These are phyloP conservation scores for Bagarius yarrelli DNA, from an alignment of 2,113 vertebrate species.

Conservation along the genomic window DNA sequence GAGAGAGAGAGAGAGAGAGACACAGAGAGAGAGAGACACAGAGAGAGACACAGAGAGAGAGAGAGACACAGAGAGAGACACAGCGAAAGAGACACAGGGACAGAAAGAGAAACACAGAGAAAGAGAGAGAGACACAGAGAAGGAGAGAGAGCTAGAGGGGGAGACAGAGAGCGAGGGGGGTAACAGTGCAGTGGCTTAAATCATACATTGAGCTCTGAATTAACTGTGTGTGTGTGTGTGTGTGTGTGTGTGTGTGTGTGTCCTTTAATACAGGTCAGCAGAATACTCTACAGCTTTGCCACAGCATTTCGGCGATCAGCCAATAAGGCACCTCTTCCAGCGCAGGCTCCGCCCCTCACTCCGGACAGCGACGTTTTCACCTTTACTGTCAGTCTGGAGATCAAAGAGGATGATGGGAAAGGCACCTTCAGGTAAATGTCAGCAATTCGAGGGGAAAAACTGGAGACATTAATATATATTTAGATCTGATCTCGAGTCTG, in stretches of 20 bases:
- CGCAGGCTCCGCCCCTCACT: constrained; percentile 80
- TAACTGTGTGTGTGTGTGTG: constrained; percentile 24
- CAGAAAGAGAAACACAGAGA: too few species aligned
- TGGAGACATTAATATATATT: too few species aligned
- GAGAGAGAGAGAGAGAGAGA: too few species aligned
- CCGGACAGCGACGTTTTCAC: constrained; percentile 96
- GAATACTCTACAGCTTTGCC: constrained; percentile 97
- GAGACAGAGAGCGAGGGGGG: too few species aligned
- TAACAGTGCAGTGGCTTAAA: too few species aligned
- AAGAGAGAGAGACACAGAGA: too few species aligned
- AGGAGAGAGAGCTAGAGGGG: too few species aligned
- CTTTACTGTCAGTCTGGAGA: constrained; percentile 95
- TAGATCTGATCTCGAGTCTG: too few species aligned
- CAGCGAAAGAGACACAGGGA: too few species aligned
- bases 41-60: too few species aligned
- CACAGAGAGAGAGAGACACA: too few species aligned
- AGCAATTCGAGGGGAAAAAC: background rate
- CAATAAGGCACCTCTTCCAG: constrained; percentile 81
- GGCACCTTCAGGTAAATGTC: constrained; percentile 93
- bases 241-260: constrained; percentile 38
- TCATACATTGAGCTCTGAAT: background rate
- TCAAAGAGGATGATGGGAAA: constrained; percentile 97
- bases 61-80: too few species aligned
- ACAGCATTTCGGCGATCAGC: constrained; percentile 94
- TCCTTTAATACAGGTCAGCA: constrained; percentile 80